phyloP scores from a whole-genome alignment of 2,888 invertebrate genomes.

The Dastarcus helophoroides region DNA sequence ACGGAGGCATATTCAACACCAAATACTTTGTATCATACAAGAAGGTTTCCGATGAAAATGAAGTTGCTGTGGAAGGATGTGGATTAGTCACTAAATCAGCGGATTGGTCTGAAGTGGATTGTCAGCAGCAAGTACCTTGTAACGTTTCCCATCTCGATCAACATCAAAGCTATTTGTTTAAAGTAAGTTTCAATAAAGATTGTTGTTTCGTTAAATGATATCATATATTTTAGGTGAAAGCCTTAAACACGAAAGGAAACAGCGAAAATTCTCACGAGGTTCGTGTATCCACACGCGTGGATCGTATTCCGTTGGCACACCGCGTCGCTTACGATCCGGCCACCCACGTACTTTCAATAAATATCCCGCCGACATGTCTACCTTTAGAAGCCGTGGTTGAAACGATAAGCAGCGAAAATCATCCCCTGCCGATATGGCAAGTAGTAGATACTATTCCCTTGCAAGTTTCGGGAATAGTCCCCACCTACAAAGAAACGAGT shows the following conservation, averaged over 20 bases:
- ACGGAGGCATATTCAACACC: slow-evolving; percentile 77
- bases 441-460: slow-evolving; percentile 62
- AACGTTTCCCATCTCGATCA: slow-evolving; percentile 78
- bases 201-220: background rate
- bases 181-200: slow-evolving; percentile 42
- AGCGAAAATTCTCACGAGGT: slow-evolving; percentile 82
- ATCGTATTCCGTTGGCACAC: slow-evolving; percentile 68
- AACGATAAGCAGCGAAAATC: slow-evolving; percentile 48
- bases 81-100: slow-evolving; percentile 45
- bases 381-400: slow-evolving; percentile 68
- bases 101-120: slow-evolving; percentile 77
- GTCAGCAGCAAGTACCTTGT: slow-evolving; percentile 76
- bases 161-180: slow-evolving; percentile 76
- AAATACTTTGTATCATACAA: slow-evolving; percentile 80
- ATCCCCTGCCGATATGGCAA: slow-evolving; percentile 50
- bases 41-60: slow-evolving; percentile 51
- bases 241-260: slow-evolving; percentile 76
- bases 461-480: slow-evolving; percentile 56
- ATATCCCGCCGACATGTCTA: slow-evolving; percentile 67
- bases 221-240: slow-evolving; percentile 51
- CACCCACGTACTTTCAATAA: slow-evolving; percentile 63
- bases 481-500: slow-evolving; percentile 59
- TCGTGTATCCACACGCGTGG: slow-evolving; percentile 70
- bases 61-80: slow-evolving; percentile 50
- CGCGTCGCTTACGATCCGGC: slow-evolving; percentile 75